Evolutionary conservation across 2,888 invertebrate species (phyloP).

Genomic region (Latheticus oryzae): DNA sequence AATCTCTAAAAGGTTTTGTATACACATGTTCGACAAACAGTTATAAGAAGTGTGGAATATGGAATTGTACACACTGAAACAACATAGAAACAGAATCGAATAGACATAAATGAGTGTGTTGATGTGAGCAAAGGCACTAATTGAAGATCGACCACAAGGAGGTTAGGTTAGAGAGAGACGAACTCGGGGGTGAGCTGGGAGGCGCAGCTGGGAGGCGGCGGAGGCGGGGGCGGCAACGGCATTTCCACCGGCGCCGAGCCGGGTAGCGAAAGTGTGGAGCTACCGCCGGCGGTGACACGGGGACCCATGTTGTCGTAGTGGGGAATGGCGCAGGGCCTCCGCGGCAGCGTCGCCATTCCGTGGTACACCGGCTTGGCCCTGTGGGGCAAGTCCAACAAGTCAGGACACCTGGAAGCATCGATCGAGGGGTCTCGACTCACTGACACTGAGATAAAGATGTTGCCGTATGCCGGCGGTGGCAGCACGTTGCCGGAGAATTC

Average conservation of each 20-base stretch:
- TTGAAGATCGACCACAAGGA: constrained; percentile 65
- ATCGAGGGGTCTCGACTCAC: constrained; percentile 79
- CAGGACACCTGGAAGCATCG: constrained; percentile 80
- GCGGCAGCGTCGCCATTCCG: constrained; percentile 65
- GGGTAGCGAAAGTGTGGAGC: constrained; percentile 86
- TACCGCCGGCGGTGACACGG: constrained; percentile 88
- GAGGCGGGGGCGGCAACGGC: constrained; percentile 68
- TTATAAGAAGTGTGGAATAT: constrained; percentile 41
- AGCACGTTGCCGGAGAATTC: constrained; percentile 70
- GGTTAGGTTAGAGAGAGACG: constrained; percentile 68
- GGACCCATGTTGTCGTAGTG: constrained; percentile 93
- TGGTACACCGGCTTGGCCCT: constrained; percentile 65
- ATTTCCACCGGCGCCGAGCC: constrained; percentile 67
- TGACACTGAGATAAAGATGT: constrained; percentile 87
- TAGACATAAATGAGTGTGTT: constrained; percentile 43
- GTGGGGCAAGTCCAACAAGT: constrained; percentile 79
- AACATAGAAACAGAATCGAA: constrained; percentile 43
- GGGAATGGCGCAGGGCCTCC: constrained; percentile 69
- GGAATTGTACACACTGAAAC: constrained; percentile 43
- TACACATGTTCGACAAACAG: constrained; percentile 43
- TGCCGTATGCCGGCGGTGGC: constrained; percentile 72
- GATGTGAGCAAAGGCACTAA: constrained; percentile 67
- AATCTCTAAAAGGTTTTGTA: constrained; percentile 43
- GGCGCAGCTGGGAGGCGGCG: constrained; percentile 70
- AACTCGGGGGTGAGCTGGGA: constrained; percentile 69